Evolutionary conservation across 2,888 invertebrate genomes (phyloP).

Genomic region (Rhorus exstirpatorius): DNA sequence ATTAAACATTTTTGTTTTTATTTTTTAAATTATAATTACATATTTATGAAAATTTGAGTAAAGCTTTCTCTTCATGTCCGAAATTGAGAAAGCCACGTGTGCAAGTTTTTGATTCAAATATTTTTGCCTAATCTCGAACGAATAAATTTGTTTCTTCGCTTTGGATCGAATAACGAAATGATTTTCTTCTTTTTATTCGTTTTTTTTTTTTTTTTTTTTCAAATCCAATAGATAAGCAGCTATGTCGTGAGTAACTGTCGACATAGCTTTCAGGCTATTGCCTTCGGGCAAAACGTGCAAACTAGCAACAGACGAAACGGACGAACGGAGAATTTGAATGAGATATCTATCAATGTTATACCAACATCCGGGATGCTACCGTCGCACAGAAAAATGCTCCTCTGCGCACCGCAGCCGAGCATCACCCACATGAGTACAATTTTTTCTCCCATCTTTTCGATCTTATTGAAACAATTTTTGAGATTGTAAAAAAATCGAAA

Average conservation of each 20-base stretch:
- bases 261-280: slow-evolving; percentile 77
- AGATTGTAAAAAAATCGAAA: no score
- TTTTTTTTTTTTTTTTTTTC: slow-evolving; percentile 25
- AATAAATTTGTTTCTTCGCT: no score
- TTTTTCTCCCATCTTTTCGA: not conserved
- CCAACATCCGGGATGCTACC: slow-evolving; percentile 80
- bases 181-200: not conserved
- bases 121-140: no score
- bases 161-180: not conserved
- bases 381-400: slow-evolving; percentile 81
- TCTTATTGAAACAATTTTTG: not conserved
- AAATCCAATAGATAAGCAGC: slow-evolving; percentile 76
- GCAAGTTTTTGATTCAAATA: no score
- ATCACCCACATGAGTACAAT: slow-evolving; percentile 81
- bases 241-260: slow-evolving; percentile 80
- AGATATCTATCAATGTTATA: slow-evolving; percentile 83
- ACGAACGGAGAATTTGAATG: slow-evolving; percentile 74
- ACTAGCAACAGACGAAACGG: slow-evolving; percentile 70
- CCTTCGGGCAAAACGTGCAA: slow-evolving; percentile 71
- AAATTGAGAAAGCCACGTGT: no score
- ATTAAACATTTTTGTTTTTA: no score
- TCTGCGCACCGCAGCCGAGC: slow-evolving; percentile 80
- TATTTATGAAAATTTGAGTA: no score
- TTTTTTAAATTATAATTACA: no score
- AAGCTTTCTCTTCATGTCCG: no score